A percentile compares a stretch with the other conserved stretches of the same genome.
Conservation (phyloP, 2,797 vertebrate species). For the Gastrophryne carolinensis region DNA sequence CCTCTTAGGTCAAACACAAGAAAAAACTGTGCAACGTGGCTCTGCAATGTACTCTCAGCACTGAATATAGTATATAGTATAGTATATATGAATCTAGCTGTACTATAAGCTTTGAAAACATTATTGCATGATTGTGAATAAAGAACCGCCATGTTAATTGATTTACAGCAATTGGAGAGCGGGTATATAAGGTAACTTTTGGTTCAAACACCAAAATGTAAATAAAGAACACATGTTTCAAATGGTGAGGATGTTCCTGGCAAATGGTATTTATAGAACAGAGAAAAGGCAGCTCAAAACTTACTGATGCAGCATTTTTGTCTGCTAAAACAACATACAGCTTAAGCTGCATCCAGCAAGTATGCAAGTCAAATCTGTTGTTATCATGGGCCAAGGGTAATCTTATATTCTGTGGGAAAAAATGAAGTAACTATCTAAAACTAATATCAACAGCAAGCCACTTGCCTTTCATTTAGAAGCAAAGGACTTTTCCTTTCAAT, state of each 20-base stretch:
- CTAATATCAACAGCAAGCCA: background rate
- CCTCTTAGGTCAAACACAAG: no score
- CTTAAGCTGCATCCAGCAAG: conserved; percentile 61
- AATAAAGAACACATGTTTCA: conserved; percentile 26
- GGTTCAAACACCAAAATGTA: background rate
- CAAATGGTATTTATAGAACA: background rate
- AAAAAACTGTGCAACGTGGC: no score
- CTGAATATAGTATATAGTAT: no score
- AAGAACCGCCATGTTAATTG: background rate
- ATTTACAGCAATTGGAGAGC: background rate
- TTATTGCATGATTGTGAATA: no score
- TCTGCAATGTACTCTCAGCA: no score
- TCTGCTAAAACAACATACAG: conserved; percentile 71
- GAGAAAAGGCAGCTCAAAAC: background rate
- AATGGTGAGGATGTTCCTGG: conserved; percentile 7
- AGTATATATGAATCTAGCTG: no score
- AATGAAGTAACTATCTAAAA: background rate
- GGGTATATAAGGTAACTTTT: background rate
- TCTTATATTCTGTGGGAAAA: background rate
- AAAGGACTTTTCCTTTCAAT: background rate
- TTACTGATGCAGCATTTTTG: conserved; percentile 58
- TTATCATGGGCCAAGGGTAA: background rate
- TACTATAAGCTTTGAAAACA: no score
- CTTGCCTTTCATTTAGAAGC: background rate
- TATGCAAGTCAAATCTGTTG: conserved; percentile 30